Evolutionary conservation across 2,888 invertebrate species (phyloP).

Genomic region (Stenurella melanura): DNA sequence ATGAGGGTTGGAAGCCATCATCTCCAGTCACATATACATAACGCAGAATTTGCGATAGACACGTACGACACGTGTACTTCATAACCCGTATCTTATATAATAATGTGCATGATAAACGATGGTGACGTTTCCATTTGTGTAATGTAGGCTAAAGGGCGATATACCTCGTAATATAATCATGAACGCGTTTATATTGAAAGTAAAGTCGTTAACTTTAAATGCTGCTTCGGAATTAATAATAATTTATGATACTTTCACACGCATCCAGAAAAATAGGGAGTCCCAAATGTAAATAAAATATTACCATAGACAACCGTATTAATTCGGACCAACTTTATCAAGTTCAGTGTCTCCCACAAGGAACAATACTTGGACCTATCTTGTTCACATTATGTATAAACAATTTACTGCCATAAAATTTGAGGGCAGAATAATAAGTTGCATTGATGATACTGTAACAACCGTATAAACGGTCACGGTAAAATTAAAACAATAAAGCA

Average conservation of each 20-base stretch:
- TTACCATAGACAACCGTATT: no score
- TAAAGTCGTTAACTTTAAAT: not conserved
- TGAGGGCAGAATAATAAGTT: no score
- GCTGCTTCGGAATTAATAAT: not conserved
- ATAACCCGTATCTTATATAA: not conserved
- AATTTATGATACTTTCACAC: not conserved
- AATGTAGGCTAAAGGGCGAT: not conserved
- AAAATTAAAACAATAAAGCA: no score
- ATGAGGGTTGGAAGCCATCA: no score
- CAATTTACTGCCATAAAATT: no score
- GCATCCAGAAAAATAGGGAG: not conserved
- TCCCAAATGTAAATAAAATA: no score
- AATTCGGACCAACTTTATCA: no score
- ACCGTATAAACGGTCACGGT: no score
- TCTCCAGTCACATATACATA: not conserved
- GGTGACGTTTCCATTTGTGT: not conserved
- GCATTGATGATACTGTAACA: no score
- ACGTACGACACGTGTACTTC: not conserved
- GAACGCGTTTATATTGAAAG: not conserved
- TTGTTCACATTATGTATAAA: no score
- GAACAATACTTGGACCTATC: no score
- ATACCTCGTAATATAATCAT: not conserved
- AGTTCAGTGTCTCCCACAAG: no score
- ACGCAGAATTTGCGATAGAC: not conserved
- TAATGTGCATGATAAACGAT: not conserved